phyloP scores from a whole-genome alignment of 1,140 invertebrate species.

The Sarcophaga peregrina region DNA sequence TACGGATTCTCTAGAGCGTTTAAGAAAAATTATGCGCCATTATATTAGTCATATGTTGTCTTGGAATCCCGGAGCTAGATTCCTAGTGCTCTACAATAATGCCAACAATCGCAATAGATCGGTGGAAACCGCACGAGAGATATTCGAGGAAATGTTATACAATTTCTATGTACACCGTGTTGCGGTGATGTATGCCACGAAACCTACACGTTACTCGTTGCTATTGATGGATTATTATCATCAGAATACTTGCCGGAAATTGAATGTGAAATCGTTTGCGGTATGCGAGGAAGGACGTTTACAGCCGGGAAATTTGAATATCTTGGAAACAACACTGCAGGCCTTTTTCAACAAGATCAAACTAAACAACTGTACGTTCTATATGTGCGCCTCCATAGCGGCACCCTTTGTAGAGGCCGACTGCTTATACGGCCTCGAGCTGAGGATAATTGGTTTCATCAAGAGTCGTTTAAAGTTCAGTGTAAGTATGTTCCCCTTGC shows the following conservation, averaged over 20 bases:
- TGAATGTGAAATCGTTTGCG: conserved; percentile 54
- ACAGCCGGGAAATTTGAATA: conserved; percentile 41
- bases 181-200: conserved; percentile 55
- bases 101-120: conserved; percentile 40
- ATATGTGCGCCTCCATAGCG: conserved; percentile 57
- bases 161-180: conserved; percentile 60
- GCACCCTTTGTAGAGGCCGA: conserved; percentile 62
- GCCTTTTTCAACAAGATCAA: conserved; percentile 51
- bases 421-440: conserved; percentile 57
- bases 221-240: conserved; percentile 61
- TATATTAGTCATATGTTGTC: conserved; percentile 52
- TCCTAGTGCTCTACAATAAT: conserved; percentile 59
- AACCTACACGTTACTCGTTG: conserved; percentile 53
- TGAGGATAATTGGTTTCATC: conserved; percentile 58
- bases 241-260: conserved; percentile 53
- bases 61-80: conserved; percentile 62
- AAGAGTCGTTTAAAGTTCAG: conserved; percentile 55
- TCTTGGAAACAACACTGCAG: conserved; percentile 46
- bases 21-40: conserved; percentile 49
- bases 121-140: conserved; percentile 47
- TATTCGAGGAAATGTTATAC: conserved; percentile 54
- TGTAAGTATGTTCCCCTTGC: conserved; percentile 47
- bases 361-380: conserved; percentile 58
- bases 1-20: conserved; percentile 49
- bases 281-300: conserved; percentile 50